Evolutionary conservation across 2,113 vertebrate species (phyloP).

Genomic region (Eonycteris spelaea): DNA sequence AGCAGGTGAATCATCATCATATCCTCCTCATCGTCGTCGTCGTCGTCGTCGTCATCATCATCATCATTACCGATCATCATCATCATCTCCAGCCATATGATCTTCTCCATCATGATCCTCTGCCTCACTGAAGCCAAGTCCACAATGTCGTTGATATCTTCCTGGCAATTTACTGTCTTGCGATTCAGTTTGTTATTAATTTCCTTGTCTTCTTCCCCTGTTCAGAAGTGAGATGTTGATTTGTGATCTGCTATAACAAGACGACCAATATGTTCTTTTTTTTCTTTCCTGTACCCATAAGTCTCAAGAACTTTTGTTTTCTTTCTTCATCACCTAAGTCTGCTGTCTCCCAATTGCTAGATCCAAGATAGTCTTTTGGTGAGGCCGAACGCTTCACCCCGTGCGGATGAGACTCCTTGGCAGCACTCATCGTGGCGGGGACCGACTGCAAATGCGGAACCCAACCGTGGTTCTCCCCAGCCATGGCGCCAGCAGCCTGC

Average conservation of each 20-base stretch:
- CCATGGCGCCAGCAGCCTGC: too few species aligned
- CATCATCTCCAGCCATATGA: conserved; percentile 61
- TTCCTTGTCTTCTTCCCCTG: conserved; percentile 93
- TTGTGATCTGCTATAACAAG: conserved; percentile 90
- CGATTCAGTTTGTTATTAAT: conserved; percentile 92
- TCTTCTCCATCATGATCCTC: conserved; percentile 76
- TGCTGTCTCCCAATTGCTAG: conserved; percentile 90
- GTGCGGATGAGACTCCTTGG: too few species aligned
- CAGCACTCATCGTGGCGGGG: too few species aligned
- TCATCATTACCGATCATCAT: too few species aligned
- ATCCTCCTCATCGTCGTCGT: neutral
- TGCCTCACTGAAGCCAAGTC: conserved; percentile 97
- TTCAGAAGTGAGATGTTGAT: conserved; percentile 89
- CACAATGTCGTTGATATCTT: conserved; percentile 93
- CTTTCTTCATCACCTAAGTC: conserved; percentile 91
- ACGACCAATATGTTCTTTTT: conserved; percentile 87
- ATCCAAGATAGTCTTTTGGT: conserved; percentile 76
- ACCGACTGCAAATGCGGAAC: too few species aligned
- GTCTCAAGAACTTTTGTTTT: conserved; percentile 87
- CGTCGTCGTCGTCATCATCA: too few species aligned
- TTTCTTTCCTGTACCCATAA: conserved; percentile 89
- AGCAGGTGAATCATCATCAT: conserved; percentile 78
- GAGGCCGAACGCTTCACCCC: too few species aligned
- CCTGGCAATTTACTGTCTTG: conserved; percentile 95
- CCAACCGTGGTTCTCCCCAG: too few species aligned